phyloP scores from a whole-genome alignment of 2,888 invertebrate species.

The Lobophora halterata region DNA sequence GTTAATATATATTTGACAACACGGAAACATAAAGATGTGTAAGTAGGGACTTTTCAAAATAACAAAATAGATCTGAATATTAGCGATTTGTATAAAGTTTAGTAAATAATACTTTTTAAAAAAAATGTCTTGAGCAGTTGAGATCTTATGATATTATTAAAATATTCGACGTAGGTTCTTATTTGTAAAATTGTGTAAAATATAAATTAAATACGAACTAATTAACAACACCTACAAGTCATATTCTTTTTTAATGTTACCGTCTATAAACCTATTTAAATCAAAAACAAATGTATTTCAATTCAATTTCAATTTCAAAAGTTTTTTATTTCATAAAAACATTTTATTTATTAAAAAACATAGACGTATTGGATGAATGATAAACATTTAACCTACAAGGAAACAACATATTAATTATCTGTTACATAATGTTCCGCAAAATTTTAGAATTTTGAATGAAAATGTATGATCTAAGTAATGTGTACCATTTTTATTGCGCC shows the following conservation, averaged over 20 bases:
- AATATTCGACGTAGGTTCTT: conserved; percentile 14
- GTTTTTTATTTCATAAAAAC: no score
- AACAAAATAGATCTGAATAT: conserved; percentile 24
- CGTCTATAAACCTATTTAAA: no score
- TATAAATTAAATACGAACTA: no score
- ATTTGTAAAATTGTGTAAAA: conserved; percentile 7
- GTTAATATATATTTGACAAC: conserved; percentile 10
- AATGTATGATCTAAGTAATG: conserved; percentile 43
- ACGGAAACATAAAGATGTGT: conserved; percentile 13
- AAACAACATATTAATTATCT: no score
- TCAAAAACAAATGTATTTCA: no score
- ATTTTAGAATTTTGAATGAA: conserved; percentile 20
- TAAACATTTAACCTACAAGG: no score
- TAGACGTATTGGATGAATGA: no score
- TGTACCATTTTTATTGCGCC: conserved; percentile 55
- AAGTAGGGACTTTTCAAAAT: conserved; percentile 22
- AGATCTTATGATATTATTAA: conserved; percentile 28
- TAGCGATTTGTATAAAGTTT: conserved; percentile 14
- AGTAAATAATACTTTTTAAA: conserved; percentile 13
- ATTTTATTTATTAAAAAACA: no score
- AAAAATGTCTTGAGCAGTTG: conserved; percentile 16
- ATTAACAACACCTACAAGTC: no score
- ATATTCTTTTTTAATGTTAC: no score
- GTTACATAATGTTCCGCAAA: no score
- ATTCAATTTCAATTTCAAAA: no score